Evolutionary conservation across 2,113 vertebrate genomes (phyloP).

Genomic region (Cavia aperea): DNA sequence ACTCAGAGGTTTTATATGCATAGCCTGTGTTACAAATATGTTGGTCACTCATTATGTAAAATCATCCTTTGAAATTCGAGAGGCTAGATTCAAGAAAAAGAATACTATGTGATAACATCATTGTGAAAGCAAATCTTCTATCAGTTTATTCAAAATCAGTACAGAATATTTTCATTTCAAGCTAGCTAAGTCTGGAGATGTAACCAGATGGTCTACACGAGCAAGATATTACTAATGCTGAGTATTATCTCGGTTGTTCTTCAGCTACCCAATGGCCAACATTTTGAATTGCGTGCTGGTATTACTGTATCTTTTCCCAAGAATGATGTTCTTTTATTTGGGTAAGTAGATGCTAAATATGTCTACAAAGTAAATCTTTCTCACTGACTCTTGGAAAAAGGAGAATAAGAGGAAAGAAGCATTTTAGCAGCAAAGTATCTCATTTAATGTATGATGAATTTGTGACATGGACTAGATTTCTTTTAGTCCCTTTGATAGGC

Average conservation of each 20-base stretch:
- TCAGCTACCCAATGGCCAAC: neutral
- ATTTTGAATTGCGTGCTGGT: neutral
- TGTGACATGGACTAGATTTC: neutral
- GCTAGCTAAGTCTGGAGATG: neutral
- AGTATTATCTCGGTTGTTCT: neutral
- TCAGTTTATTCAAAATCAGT: neutral
- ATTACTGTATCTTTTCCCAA: neutral
- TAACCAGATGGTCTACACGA: neutral
- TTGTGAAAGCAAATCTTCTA: neutral
- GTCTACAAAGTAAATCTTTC: neutral
- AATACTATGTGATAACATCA: neutral
- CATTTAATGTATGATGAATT: neutral
- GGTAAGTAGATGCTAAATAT: neutral
- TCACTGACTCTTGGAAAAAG: neutral
- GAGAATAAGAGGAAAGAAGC: neutral
- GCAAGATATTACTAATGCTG: neutral
- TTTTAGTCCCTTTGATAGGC: neutral
- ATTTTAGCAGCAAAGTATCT: neutral
- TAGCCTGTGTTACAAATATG: neutral
- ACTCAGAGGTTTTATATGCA: neutral
- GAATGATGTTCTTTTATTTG: neutral
- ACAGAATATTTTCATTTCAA: neutral
- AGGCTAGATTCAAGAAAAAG: neutral
- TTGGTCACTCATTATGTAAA: neutral
- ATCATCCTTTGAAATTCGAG: neutral